Conservation (phyloP, 2,888 invertebrate genomes). For the Nineta flava region DNA sequence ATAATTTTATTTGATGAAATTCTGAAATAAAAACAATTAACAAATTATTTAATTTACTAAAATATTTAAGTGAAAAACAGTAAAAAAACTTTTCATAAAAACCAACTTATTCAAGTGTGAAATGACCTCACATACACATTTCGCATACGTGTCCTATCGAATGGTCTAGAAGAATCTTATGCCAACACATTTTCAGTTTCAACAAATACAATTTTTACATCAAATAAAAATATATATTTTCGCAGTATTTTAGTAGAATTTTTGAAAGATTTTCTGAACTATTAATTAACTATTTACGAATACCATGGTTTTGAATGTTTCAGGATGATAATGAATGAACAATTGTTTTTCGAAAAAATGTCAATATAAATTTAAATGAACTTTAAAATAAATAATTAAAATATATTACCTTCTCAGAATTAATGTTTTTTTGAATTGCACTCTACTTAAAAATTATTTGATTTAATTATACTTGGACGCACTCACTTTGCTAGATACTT, state of each 20-base stretch:
- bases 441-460: background rate
- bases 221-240: no score
- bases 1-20: constrained; percentile 22
- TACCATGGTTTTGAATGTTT: no score
- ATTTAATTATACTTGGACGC: constrained; percentile 23
- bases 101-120: background rate
- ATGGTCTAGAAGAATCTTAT: background rate
- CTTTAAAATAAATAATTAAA: background rate
- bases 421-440: background rate
- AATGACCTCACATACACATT: background rate
- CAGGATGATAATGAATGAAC: no score
- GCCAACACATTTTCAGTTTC: background rate
- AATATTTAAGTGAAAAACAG: background rate
- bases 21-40: constrained; percentile 1
- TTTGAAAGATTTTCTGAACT: no score
- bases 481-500: background rate
- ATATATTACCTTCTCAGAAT: background rate
- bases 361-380: background rate
- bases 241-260: no score
- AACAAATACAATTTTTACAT: background rate
- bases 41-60: background rate
- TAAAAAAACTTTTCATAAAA: background rate
- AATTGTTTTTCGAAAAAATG: background rate
- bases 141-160: constrained; percentile 1
- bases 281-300: no score